Evolutionary conservation across 1,140 invertebrate species (phyloP).

Genomic region (Diorhabda elongata): DNA sequence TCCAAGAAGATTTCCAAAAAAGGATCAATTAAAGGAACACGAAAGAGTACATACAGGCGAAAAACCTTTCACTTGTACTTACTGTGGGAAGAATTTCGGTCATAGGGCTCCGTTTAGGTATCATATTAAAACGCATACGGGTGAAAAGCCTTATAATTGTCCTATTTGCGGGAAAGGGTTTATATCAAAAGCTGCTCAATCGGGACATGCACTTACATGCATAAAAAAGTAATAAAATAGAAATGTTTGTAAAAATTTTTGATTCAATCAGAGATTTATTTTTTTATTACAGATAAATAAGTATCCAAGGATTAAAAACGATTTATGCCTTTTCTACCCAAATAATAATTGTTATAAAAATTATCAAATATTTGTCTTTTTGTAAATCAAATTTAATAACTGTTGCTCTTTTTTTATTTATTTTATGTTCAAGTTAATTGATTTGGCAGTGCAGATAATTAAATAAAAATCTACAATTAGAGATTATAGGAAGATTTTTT

Average conservation of each 20-base stretch:
- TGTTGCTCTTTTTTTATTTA: too few species aligned
- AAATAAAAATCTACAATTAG: too few species aligned
- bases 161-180: constrained; percentile 63
- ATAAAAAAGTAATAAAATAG: constrained; percentile 27
- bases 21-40: constrained; percentile 59
- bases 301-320: not conserved
- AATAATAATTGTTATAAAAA: too few species aligned
- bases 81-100: constrained; percentile 73
- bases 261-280: not conserved
- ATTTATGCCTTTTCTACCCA: not conserved
- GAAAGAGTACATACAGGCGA: constrained; percentile 62
- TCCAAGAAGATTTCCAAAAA: constrained; percentile 45
- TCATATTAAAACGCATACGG: constrained; percentile 58
- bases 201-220: constrained; percentile 56
- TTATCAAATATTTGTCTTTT: too few species aligned
- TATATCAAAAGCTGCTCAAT: constrained; percentile 58
- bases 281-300: not conserved
- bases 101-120: constrained; percentile 66
- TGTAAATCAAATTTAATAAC: too few species aligned
- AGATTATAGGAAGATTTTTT: too few species aligned
- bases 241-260: not conserved
- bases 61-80: constrained; percentile 61
- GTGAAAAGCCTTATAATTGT: constrained; percentile 72
- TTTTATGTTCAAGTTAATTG: too few species aligned
- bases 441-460: too few species aligned